Base-by-base conservation (phyloP, 2,113 vertebrate species). In the Pagrus major region DNA sequence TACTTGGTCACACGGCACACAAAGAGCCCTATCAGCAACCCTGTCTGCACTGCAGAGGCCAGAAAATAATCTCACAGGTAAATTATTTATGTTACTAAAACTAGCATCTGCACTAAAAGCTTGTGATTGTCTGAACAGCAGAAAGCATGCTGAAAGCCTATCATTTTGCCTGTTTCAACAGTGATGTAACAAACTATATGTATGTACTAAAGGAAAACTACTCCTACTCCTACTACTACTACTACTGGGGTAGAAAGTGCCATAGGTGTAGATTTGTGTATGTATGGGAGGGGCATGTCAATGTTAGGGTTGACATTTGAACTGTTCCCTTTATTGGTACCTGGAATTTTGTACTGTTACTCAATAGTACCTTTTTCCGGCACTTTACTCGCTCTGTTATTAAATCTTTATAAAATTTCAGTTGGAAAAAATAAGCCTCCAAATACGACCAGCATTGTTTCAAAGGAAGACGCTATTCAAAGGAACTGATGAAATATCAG, bases 11-110 rank as follows among this genome's bases (percentile, higher is more conserved):
- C 87, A 91, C 88, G 91, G 31, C 61, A 29, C 51, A 84, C 76
- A 66, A 72, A 44, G 61, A 88, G 92, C 92, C 95, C 95, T 95
- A 95, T 95, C 94, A 95, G 91, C 81, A 89, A 44, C 86, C 20
- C 16, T 35, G 87, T 89, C 89, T 92, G 91, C 91, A 85, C 71
- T 27, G 91, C 58, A 87, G 93, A 92, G 70, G 77, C 80, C 82
- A 88, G 84, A 83, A 89, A 91, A 91, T 92, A 84, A 91, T 89
- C 81, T 78, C 37, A 85, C 85, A 21, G 59, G 83, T 98, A 93
- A 98, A 98, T 98, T 95, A 98, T 98, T 97, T 92, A 98, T 83
- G 85, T 88, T 41, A 67, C 80, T 81, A 86, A 86, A 84, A 84
- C 71, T 27, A 83, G 81, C 80, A 89, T 90, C 88, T 86, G 80